phyloP scores from a whole-genome alignment of 2,888 invertebrate species.

The Invenusta paracnida region DNA sequence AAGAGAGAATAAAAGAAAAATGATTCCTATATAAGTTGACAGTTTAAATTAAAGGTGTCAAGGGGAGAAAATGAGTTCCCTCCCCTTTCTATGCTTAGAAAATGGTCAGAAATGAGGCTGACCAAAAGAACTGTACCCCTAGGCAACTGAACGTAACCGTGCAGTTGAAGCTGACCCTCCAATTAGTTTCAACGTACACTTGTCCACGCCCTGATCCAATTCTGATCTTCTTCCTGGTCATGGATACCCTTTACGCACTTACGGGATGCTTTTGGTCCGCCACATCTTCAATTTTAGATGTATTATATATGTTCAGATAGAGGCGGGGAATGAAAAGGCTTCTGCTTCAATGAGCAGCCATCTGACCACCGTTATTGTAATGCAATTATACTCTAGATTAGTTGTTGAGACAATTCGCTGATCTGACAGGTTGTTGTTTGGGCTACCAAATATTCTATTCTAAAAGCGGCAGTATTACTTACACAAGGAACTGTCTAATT shows the following conservation, averaged over 20 bases:
- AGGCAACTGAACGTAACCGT: neutral
- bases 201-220: neutral
- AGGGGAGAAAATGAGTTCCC: neutral
- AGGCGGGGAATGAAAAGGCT: neutral
- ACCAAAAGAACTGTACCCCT: no score
- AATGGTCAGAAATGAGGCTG: no score
- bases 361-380: neutral
- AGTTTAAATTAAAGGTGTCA: constrained; percentile 10
- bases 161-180: neutral
- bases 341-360: neutral
- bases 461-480: no score
- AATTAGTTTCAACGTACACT: constrained; percentile 26
- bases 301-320: neutral
- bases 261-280: neutral
- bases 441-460: no score
- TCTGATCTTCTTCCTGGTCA: no score
- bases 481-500: no score
- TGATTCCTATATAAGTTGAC: no score
- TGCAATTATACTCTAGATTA: neutral
- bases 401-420: neutral
- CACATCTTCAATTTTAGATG: no score
- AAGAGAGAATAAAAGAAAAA: no score
- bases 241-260: no score
- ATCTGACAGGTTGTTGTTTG: constrained; percentile 1
- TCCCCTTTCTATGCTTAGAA: neutral